phyloP scores from a whole-genome alignment of 1,140 invertebrate genomes.

The Drosophila pallidifrons region DNA sequence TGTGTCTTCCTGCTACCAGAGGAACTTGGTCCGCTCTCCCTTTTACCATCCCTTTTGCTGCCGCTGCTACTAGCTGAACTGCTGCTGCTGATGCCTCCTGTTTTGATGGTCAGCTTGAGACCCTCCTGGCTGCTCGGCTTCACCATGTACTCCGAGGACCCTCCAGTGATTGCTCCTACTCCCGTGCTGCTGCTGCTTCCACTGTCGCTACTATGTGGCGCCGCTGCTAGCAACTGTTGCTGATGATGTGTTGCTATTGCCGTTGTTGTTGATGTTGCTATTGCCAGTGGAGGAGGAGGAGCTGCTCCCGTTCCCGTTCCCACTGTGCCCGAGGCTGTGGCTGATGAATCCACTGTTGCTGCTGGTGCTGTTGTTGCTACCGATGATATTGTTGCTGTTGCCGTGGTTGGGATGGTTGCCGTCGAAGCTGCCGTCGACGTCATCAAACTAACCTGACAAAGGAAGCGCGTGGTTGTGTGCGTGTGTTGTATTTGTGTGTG shows the following conservation, averaged over 20 bases:
- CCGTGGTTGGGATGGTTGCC: conserved; percentile 37
- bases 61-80: conserved; percentile 33
- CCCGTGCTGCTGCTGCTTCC: conserved; percentile 33
- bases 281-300: conserved; percentile 7
- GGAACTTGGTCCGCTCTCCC: conserved; percentile 22
- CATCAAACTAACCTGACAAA: conserved; percentile 96
- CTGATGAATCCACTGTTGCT: conserved; percentile 28
- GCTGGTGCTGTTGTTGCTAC: conserved; percentile 21
- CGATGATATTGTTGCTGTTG: conserved; percentile 22
- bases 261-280: conserved; percentile 26
- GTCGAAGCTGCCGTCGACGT: conserved; percentile 87
- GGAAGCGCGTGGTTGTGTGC: conserved; percentile 90
- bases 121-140: conserved; percentile 89
- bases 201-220: conserved; percentile 55
- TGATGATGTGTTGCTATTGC: conserved; percentile 43
- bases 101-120: conserved; percentile 95
- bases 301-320: conserved; percentile 14
- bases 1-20: conserved; percentile 86
- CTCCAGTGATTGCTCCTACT: conserved; percentile 32
- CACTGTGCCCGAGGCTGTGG: conserved; percentile 15
- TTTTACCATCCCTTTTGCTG: conserved; percentile 32
- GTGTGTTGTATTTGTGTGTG: conserved; percentile 88
- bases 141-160: conserved; percentile 89
- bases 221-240: conserved; percentile 47
- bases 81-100: conserved; percentile 75